These are phyloP conservation scores for Gymnoscelis rufifasciata DNA, from an alignment of 2,888 invertebrate species.

Conservation along the genomic window DNA sequence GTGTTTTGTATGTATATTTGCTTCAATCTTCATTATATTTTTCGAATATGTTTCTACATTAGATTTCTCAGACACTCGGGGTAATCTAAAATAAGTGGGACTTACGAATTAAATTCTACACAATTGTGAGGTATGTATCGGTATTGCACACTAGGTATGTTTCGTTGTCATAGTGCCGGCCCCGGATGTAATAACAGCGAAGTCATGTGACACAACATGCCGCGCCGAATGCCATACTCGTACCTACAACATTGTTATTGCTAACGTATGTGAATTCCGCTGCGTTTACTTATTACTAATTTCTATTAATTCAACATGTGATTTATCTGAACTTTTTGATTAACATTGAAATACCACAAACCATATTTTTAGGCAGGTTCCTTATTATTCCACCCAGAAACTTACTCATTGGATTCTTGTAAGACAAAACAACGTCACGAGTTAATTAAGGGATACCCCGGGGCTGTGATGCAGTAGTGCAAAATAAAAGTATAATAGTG, in stretches of 20 bases:
- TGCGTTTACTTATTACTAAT: background rate
- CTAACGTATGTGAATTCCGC: constrained; percentile 33
- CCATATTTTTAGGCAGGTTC: too few relatives aligned
- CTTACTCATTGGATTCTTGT: too few relatives aligned
- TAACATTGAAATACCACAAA: constrained; percentile 47
- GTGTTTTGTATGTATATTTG: constrained; percentile 5
- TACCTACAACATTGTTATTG: constrained; percentile 39
- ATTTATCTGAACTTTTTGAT: background rate
- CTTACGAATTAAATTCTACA: too few relatives aligned
- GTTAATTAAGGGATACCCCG: too few relatives aligned
- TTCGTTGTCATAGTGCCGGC: constrained; percentile 33
- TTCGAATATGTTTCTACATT: too few relatives aligned
- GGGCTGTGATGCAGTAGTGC: constrained; percentile 12
- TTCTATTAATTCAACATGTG: background rate
- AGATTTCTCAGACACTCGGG: too few relatives aligned
- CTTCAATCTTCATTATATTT: background rate
- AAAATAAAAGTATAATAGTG: constrained; percentile 23
- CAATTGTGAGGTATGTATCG: too few relatives aligned
- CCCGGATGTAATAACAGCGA: constrained; percentile 40
- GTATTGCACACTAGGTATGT: constrained; percentile 19
- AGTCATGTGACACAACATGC: constrained; percentile 35
- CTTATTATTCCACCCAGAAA: too few relatives aligned
- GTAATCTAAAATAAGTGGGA: too few relatives aligned
- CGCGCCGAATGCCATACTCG: constrained; percentile 23
- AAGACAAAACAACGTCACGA: too few relatives aligned